phyloP scores from a whole-genome alignment of 1,140 invertebrate species.

The Brachionus paranguensis region DNA sequence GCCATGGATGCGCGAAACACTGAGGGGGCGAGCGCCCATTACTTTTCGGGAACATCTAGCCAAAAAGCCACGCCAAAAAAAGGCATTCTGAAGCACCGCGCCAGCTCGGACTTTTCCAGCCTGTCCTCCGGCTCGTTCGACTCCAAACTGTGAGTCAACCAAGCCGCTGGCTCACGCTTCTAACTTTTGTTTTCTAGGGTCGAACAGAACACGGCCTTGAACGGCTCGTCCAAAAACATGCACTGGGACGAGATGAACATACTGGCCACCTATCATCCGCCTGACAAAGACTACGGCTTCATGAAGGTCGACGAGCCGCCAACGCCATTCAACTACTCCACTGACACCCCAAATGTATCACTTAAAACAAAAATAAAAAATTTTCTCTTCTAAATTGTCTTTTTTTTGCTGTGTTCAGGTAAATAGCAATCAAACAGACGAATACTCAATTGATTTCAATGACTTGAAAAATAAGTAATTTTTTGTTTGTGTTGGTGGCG shows the following conservation, averaged over 20 bases:
- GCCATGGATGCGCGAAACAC: not conserved
- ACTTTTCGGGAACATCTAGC: not conserved
- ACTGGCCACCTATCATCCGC: slow-evolving; percentile 89
- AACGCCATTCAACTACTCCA: slow-evolving; percentile 71
- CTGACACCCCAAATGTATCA: slow-evolving; percentile 2
- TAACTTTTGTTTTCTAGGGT: not conserved
- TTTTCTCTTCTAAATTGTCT: too few relatives aligned
- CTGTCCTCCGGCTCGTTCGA: not conserved
- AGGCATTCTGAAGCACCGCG: slow-evolving; percentile 18
- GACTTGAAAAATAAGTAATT: slow-evolving; percentile 30
- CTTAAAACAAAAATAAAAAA: too few relatives aligned
- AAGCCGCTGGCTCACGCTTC: not conserved
- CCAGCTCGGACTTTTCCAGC: slow-evolving; percentile 1
- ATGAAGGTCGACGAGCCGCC: slow-evolving; percentile 94
- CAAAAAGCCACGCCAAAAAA: slow-evolving; percentile 13
- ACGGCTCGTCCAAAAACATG: not conserved
- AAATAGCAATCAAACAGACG: not conserved
- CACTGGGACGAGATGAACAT: slow-evolving; percentile 93
- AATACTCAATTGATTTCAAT: slow-evolving; percentile 10
- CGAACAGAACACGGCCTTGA: not conserved
- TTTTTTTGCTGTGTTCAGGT: not conserved
- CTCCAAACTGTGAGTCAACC: not conserved
- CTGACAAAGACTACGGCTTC: slow-evolving; percentile 97
- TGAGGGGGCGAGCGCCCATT: not conserved
- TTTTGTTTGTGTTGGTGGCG: not conserved